Evolutionary conservation across 2,888 invertebrate species (phyloP), one percentile per base, ranked within the genome.

Genomic region (Erynnis tages): DNA sequence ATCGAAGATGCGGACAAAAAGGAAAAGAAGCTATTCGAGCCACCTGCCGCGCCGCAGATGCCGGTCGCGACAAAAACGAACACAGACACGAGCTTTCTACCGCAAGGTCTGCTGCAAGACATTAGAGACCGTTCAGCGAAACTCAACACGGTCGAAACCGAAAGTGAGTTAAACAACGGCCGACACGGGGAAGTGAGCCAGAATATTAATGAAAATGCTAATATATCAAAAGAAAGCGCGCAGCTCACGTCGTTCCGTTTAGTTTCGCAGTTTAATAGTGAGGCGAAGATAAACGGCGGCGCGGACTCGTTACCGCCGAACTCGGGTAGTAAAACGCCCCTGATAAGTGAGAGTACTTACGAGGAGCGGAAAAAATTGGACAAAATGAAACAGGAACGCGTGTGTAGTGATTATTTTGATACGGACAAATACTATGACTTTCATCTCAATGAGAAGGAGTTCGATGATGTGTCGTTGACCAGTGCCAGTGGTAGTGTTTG

Each of bases 381-480:
- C 58, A 81, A 84, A 63, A 72, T 80, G 69, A 85, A 87, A 67
- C 76, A 84, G 69, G 76, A 90, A 52, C 73, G 76, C 61, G 73
- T 82, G 62, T 81, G 82, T 56, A 89, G 88, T 63, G 91, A 91
- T 73, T 86, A 91, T 63, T 94, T 93, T 71, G 94, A 95, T 71
- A 91, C 94, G 66, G 95, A 96, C 83, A 93, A 93, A 79, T 95
- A 92, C 79, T 95, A 95, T 74, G 93, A 94, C 74, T 96, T 96
- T 73, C 96, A 96, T 82, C 84, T 96, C 58, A 94, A 95, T 72
- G 96, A 96, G 72, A 91, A 92, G 75, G 87, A 91, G 60, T 88
- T 89, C 60, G 91, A 91, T 60, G 82, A 86, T 59, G 70, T 67
- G 56, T 61, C 78, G 54, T 78, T 81, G 71, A 88, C 77, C 77